Conservation (phyloP, 2,888 invertebrate species). For the Geophilus truncorum region DNA sequence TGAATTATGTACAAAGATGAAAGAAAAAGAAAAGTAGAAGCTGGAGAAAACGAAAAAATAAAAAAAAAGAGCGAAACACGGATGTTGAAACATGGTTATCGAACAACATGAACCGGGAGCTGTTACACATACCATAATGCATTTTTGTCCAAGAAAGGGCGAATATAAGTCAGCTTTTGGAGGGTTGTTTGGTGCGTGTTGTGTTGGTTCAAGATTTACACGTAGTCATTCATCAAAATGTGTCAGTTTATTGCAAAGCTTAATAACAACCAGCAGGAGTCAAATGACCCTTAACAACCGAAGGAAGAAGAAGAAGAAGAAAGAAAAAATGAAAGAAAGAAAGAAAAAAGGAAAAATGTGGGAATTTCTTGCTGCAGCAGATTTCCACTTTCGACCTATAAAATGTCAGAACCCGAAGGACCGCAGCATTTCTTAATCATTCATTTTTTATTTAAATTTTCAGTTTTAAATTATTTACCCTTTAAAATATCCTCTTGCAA, state of each 20-base stretch:
- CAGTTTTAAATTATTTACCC: no score
- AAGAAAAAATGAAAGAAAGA: no score
- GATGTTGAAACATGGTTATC: conserved; percentile 11
- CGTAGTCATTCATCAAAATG: conserved; percentile 11
- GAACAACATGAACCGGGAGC: conserved; percentile 17
- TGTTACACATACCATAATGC: background rate
- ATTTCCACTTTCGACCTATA: background rate
- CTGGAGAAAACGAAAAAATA: background rate
- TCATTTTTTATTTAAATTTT: no score
- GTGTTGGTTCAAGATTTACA: background rate
- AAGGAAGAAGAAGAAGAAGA: background rate
- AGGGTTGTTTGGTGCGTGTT: conserved; percentile 1
- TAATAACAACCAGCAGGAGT: background rate
- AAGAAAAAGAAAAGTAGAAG: background rate
- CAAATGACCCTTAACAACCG: background rate
- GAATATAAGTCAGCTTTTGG: background rate
- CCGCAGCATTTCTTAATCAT: no score
- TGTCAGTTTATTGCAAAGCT: conserved; percentile 18
- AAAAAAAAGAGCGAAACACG: background rate
- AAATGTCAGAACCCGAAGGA: no score
- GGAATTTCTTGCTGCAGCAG: background rate
- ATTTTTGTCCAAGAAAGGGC: background rate
- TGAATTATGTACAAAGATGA: background rate
- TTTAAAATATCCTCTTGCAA: no score
- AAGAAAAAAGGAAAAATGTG: no score